Evolutionary conservation across 2,113 vertebrate species (phyloP), one percentile per base, ranked within the genome.

Genomic region (Dolichallabes microphthalmus): DNA sequence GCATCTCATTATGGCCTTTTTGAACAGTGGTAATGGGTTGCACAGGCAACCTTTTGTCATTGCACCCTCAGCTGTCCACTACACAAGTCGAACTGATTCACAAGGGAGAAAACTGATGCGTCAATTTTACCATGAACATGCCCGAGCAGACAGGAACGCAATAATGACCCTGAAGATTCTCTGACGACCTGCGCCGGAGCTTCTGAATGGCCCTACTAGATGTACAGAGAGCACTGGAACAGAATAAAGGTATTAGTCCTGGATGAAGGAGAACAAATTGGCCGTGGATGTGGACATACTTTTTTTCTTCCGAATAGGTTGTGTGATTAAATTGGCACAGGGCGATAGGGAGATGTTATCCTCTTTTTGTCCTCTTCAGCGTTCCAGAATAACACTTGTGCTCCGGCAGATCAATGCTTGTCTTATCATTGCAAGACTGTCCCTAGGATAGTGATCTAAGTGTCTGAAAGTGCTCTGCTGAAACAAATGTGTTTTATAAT

Each of bases 171-270:
- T 58, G 27, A 55, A 9, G 52, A 35, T n/a, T n/a, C 22, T 63
- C 10, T 45, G 25, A 75, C 68, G 52, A 80, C 75, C 78, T 79
- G 80, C 55, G 35, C 73, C 84, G 61, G n/a, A 53, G 25, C 22
- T 30, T 64, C 53, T 35, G 35, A 39, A 35, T 61, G 68, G 39
- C 71, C 53, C 55, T 80, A 45, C 55, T 61, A 45, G 57, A 82
- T 55, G 71, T 25, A 74, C 45, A 74, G 69, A 80, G 73, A n/a
- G 74, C 60, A 73, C 32, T 45, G 53, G 87, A 78, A 87, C 73
- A 88, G 87, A 88, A 88, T 88, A 87, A 90, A 88, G 80, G 83
- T 85, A 88, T 89, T 91, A 89, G 84, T 88, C 86, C 74, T 66
- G 82, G 87, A 89, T 90, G 87, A 91, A 73, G 79, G 71, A 55